Evolutionary conservation across 2,113 vertebrate genomes (phyloP), one percentile per base, ranked within the genome.

Genomic region (Proteles cristata): DNA sequence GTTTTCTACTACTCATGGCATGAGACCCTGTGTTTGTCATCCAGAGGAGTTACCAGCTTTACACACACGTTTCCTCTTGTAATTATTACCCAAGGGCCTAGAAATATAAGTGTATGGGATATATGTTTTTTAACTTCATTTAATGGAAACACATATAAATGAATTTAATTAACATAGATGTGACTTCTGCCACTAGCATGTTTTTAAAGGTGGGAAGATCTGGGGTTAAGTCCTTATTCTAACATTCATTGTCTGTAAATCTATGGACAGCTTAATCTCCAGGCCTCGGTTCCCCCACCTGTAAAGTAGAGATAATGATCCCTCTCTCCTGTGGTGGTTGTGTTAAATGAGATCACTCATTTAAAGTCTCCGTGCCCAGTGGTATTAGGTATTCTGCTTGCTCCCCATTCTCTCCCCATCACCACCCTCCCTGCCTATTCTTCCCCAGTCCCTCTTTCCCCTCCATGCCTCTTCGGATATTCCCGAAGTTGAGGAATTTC

Each of bases 121-220:
- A 61, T 39, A 33, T n/a, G 11, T 7, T 92, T 80, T 68, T 68
- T 25, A 11, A 81, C 89, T 83, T 50, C 74, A 84, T 68, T 74
- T 80, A 69, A 81, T 66, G 12, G 71, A 73, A 63, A 91, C 26
- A 39, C 71, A 14, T 84, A n/a, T 19, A 82, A 86, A 74, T 61
- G 45, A 73, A 84, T 58, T 45, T 83, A 74, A 90, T 66, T 73
- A 21, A 81, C 74, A 74, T 50, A 82, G 50, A 80, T 28, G 66
- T 88, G 76, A 84, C 68, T 74, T 95, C 31, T 83, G 2, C 35
- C 53, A 73, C 33, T 66, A 25, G 71, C 25, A 58, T 5, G 61
- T 35, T 90, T 93, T 87, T 65, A 58, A 73, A 84, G 14, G 85
- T 14, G 73, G 50, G 17, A 55, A 88, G n/a, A 45, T 63, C 31